phyloP scores from a whole-genome alignment of 2,113 vertebrate genomes.

The Calcarius ornatus region DNA sequence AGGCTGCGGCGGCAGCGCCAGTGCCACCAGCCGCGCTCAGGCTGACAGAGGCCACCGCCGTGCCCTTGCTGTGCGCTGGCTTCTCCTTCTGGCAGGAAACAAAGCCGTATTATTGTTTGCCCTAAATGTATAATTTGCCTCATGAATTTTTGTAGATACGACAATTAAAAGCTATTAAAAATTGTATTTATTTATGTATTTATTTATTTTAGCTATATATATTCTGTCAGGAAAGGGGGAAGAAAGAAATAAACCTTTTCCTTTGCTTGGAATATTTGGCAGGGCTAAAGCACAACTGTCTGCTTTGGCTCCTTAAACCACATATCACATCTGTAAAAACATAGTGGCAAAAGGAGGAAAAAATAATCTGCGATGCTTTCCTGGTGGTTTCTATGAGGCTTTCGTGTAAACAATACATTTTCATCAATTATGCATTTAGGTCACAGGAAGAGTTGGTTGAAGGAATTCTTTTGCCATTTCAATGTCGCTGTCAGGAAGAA shows the following conservation, averaged over 20 bases:
- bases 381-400: background rate
- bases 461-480: constrained; percentile 28
- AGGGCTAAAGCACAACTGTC: background rate
- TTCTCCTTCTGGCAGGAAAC: background rate
- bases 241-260: background rate
- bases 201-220: background rate
- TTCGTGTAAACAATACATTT: constrained; percentile 17
- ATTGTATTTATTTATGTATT: background rate
- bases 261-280: constrained; percentile 7
- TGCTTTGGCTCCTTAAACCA: background rate
- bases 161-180: background rate
- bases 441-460: constrained; percentile 5
- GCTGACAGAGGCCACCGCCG: background rate
- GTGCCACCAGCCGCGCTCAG: fast-evolving
- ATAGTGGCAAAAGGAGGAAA: constrained; percentile 19
- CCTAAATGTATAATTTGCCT: background rate
- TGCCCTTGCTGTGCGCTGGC: fast-evolving
- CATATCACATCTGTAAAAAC: constrained; percentile 32
- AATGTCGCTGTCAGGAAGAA: background rate
- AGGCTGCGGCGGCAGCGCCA: background rate
- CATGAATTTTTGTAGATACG: background rate
- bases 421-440: constrained; percentile 2
- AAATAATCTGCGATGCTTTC: background rate
- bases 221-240: background rate
- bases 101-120: background rate